phyloP scores from a whole-genome alignment of 2,113 vertebrate species.

The Dromaius novaehollandiae region DNA sequence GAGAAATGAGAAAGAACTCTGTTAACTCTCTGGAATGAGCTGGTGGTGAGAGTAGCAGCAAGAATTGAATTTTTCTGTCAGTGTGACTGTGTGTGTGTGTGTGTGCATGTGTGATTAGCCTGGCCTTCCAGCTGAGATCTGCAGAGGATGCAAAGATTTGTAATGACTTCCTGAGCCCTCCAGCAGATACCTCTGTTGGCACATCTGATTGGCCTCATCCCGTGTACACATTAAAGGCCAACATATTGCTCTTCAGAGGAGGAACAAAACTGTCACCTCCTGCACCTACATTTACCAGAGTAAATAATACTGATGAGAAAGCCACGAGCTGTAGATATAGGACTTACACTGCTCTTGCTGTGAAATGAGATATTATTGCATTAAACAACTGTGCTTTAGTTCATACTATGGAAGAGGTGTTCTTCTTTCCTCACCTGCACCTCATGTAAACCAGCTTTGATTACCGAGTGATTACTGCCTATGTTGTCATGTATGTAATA shows the following conservation, averaged over 20 bases:
- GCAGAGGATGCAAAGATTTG: not conserved
- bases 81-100: not conserved
- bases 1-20: not conserved
- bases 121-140: not conserved
- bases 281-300: not conserved
- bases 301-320: not conserved
- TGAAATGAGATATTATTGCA: not conserved
- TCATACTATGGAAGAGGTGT: not conserved
- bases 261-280: not conserved
- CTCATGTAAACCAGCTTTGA: not conserved
- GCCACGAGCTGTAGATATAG: not conserved
- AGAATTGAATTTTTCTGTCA: not conserved
- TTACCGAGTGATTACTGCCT: not conserved
- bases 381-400: not conserved
- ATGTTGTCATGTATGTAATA: not conserved
- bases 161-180: not conserved
- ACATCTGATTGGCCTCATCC: not conserved
- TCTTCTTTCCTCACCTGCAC: not conserved
- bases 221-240: not conserved
- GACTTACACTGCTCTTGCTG: not conserved
- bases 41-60: not conserved
- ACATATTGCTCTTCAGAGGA: not conserved
- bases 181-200: not conserved
- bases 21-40: not conserved
- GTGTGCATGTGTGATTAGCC: not conserved